These are phyloP conservation scores for Camptogramma bilineatum DNA, from an alignment of 2,888 invertebrate species.

Conservation along the genomic window DNA sequence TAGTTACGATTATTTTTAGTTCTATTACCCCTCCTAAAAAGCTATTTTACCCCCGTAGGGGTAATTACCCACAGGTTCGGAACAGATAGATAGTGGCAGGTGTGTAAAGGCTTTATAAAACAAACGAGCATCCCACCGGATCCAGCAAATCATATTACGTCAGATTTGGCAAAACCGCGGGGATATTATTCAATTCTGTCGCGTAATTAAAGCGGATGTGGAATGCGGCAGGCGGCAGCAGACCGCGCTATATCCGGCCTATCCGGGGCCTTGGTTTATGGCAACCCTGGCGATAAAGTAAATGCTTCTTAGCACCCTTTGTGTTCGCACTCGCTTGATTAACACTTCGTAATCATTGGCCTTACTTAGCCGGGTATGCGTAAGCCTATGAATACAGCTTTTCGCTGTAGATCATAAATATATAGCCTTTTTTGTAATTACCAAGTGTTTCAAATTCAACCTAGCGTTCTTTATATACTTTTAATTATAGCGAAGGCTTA, in stretches of 20 bases:
- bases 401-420: too few relatives aligned
- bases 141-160: slow-evolving; percentile 34
- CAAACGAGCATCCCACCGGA: slow-evolving; percentile 11
- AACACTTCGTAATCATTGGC: not conserved
- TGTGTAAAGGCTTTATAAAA: too few relatives aligned
- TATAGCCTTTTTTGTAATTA: too few relatives aligned
- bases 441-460: too few relatives aligned
- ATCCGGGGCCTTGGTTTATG: slow-evolving; percentile 25
- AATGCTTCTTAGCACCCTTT: slow-evolving; percentile 21
- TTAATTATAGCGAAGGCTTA: too few relatives aligned
- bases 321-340: not conserved
- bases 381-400: too few relatives aligned
- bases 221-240: slow-evolving; percentile 25
- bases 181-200: slow-evolving; percentile 45
- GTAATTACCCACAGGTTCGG: too few relatives aligned
- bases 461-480: too few relatives aligned
- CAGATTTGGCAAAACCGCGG: slow-evolving; percentile 42
- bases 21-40: too few relatives aligned
- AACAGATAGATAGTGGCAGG: too few relatives aligned
- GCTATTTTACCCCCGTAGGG: too few relatives aligned
- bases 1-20: too few relatives aligned
- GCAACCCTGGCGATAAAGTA: slow-evolving; percentile 22
- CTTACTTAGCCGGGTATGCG: not conserved
- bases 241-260: slow-evolving; percentile 31
- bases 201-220: slow-evolving; percentile 44